Evolutionary conservation across 2,888 invertebrate genomes (phyloP).

Genomic region (Blastobasis adustella): DNA sequence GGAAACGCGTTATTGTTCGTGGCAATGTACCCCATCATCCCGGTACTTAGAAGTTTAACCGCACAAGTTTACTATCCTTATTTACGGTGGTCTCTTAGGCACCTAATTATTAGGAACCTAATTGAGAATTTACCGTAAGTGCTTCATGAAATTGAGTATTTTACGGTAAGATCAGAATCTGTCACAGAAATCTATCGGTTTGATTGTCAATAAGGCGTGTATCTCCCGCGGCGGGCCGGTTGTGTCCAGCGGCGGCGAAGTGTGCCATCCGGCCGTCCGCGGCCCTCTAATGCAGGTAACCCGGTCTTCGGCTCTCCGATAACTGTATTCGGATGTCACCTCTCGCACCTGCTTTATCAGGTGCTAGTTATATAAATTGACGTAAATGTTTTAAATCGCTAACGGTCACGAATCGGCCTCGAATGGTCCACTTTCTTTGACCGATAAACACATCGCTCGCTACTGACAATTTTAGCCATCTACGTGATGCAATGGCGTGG

Average conservation of each 20-base stretch:
- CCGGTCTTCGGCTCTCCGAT: slow-evolving; percentile 59
- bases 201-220: no score
- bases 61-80: no score
- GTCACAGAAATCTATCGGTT: no score
- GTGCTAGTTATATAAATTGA: slow-evolving; percentile 62
- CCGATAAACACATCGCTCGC: slow-evolving; percentile 38
- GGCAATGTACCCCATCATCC: no score
- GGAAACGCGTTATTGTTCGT: no score
- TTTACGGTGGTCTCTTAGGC: no score
- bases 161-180: no score
- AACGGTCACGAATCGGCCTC: slow-evolving; percentile 30
- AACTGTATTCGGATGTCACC: slow-evolving; percentile 63
- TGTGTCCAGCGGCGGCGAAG: slow-evolving; percentile 19
- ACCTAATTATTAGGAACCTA: no score
- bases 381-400: slow-evolving; percentile 40
- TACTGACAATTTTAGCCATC: slow-evolving; percentile 4
- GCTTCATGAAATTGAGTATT: no score
- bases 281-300: slow-evolving; percentile 53
- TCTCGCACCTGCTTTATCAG: slow-evolving; percentile 48
- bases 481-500: neutral
- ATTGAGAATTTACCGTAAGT: no score
- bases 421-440: slow-evolving; percentile 51
- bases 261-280: slow-evolving; percentile 44
- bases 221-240: neutral
- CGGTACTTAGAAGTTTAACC: no score